A percentile compares a stretch with the other conserved stretches of the same genome.
Conservation (phyloP, 2,888 invertebrate species). For the Conomelus anceps region DNA sequence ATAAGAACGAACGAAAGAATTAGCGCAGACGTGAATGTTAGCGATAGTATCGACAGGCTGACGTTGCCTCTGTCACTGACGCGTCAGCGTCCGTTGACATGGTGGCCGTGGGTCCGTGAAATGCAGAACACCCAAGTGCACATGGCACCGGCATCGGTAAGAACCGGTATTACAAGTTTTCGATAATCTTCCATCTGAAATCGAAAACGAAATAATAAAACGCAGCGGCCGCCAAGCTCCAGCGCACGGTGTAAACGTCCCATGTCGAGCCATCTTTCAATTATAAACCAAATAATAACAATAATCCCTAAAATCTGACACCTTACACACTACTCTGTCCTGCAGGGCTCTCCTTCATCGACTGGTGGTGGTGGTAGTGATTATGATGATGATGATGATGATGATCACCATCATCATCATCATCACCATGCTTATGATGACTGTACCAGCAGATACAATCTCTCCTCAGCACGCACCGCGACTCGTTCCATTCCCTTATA, state of each 20-base stretch:
- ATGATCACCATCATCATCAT: no score
- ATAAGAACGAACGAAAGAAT: background rate
- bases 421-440: background rate
- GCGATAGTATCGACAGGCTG: background rate
- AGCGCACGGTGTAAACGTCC: constrained; percentile 6
- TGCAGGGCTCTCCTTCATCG: background rate
- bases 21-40: background rate
- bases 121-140: background rate
- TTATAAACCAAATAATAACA: constrained; percentile 4
- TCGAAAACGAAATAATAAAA: background rate
- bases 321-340: background rate
- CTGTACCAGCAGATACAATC: background rate
- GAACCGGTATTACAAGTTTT: background rate
- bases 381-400: background rate
- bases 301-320: constrained; percentile 3
- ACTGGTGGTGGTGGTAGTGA: background rate
- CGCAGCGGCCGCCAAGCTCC: background rate
- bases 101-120: background rate
- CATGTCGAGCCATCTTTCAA: constrained; percentile 1
- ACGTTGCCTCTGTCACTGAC: background rate
- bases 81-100: background rate
- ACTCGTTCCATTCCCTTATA: background rate
- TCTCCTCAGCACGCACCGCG: background rate
- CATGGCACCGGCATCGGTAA: background rate
- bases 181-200: background rate